These are phyloP conservation scores for Agrotis ipsilon DNA, from an alignment of 2,888 invertebrate genomes.

Conservation along the genomic window DNA sequence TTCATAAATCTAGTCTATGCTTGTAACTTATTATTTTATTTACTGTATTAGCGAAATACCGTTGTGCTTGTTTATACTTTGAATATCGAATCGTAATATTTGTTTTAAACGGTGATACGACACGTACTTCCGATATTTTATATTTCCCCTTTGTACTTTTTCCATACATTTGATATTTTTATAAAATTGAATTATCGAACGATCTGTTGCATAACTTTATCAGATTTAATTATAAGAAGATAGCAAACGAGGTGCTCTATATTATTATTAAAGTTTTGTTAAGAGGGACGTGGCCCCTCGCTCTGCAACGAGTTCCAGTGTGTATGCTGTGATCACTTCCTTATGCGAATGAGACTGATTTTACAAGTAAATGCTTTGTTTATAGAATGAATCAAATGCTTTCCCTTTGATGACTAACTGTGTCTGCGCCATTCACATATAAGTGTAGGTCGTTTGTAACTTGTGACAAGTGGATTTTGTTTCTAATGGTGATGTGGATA, in stretches of 20 bases:
- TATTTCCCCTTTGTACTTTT: constrained; percentile 74
- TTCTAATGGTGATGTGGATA: constrained; percentile 20
- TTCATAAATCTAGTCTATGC: constrained; percentile 86
- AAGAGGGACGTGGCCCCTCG: constrained; percentile 86
- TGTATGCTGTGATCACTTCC: constrained; percentile 91
- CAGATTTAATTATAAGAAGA: constrained; percentile 84
- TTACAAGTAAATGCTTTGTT: constrained; percentile 89
- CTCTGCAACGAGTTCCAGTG: constrained; percentile 90
- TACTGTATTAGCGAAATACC: constrained; percentile 70
- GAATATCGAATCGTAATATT: constrained; percentile 72
- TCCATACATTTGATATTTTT: constrained; percentile 80
- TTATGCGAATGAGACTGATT: constrained; percentile 91
- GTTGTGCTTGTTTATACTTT: constrained; percentile 71
- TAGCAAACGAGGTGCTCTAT: constrained; percentile 89
- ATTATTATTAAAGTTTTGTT: constrained; percentile 85
- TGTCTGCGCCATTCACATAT: constrained; percentile 64
- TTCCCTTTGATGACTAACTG: constrained; percentile 71
- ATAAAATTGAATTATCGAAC: constrained; percentile 74
- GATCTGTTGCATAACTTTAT: constrained; percentile 84
- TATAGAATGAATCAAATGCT: constrained; percentile 82
- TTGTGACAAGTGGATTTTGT: constrained; percentile 18
- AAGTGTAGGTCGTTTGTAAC: constrained; percentile 30
- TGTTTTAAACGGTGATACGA: constrained; percentile 74
- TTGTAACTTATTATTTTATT: constrained; percentile 81
- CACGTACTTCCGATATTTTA: constrained; percentile 78